Conservation (phyloP, 2,113 vertebrate species). For the Diphyllodes magnificus region DNA sequence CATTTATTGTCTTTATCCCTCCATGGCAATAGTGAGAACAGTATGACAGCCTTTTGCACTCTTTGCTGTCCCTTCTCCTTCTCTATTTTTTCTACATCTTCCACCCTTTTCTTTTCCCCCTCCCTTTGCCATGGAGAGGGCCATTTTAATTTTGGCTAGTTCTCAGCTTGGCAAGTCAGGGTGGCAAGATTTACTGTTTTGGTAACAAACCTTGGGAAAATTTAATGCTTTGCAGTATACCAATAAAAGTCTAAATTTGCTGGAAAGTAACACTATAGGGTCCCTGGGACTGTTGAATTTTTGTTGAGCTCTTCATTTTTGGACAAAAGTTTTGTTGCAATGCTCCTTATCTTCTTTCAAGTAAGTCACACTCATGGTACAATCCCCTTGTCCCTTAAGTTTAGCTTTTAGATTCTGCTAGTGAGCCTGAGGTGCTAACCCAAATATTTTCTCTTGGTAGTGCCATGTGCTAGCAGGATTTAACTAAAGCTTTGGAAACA, state of each 20-base stretch:
- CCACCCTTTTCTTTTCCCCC: neutral
- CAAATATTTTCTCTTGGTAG: neutral
- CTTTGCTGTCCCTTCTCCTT: neutral
- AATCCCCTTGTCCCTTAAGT: neutral
- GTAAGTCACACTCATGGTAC: neutral
- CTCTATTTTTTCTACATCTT: neutral
- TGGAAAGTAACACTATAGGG: neutral
- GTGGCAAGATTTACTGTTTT: neutral
- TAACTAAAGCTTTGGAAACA: neutral
- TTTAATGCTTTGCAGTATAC: neutral
- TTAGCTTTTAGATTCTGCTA: neutral
- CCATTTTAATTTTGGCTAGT: neutral
- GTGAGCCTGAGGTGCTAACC: neutral
- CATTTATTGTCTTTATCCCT: neutral
- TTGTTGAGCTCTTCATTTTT: neutral
- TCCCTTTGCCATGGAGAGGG: neutral
- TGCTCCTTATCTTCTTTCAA: neutral
- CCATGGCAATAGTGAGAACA: neutral
- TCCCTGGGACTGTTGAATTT: neutral
- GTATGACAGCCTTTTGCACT: rapidly evolving
- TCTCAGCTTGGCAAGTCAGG: neutral
- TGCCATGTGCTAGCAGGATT: neutral
- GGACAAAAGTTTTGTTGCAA: neutral
- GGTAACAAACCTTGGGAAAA: neutral
- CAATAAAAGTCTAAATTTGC: neutral